Evolutionary conservation across 2,888 invertebrate species (phyloP), one percentile per base, ranked within the genome.

Genomic region (Pyrocoelia pectoralis): DNA sequence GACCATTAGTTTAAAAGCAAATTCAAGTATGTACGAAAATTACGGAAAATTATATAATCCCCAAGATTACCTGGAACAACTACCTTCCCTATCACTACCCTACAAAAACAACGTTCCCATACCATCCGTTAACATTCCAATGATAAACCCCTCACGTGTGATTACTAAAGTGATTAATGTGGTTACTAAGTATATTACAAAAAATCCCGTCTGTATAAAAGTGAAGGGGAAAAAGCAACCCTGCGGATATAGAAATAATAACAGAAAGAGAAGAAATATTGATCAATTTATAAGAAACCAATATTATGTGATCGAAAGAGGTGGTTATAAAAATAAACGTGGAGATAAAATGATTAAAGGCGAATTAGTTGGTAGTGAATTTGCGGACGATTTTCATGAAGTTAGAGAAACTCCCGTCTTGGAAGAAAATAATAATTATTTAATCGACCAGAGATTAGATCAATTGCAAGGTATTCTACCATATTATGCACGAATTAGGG

Each of bases 381-480:
- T 61, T 13, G 46, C 66, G 0, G 66, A 67, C 13, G 60, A 58
- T 10, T 67, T 72, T 33, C 53, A 29, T 56, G 17, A 46, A 9
- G 43, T 61, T 50, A 9, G 10, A 50, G 28, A 69, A 66, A 80
- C 79, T 1, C 79, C 79, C 1, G 19, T 43, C 9, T 70, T 79
- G 18, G 56, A 69, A 9, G 12, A 12, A 6, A 29, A 29, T 28
- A n/a, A n/a, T n/a, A 78, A 80, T 17, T 54, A 80, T 68, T 69
- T 81, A 43, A 80, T 81, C 46, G 80, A 81, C 67, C 80, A 81
- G 67, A 70, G 80, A 50, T 66, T 81, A 50, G 78, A 80, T 67
- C 78, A 79, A 51, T 67, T 81, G 33, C 80, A 80, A 68, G 76
- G 77, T 2, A 76, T 81, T 56, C 62, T 81, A 29, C 81, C 81